phyloP scores from a whole-genome alignment of 2,113 vertebrate species.

The Monopterus albus region DNA sequence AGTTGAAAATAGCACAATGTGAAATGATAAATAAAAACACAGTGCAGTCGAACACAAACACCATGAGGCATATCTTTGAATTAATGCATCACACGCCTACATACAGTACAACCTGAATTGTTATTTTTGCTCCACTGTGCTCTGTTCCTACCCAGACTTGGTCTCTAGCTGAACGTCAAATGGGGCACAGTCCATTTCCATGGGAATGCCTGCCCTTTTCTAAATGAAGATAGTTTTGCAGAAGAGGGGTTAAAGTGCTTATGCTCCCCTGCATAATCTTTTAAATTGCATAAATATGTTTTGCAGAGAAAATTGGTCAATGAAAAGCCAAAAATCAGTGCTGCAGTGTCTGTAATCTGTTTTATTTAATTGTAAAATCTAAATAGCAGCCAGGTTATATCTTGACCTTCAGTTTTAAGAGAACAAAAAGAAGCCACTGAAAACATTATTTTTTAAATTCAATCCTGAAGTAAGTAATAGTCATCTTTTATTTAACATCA shows the following conservation, averaged over 20 bases:
- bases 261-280: background rate
- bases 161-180: background rate
- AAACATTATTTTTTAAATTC: background rate
- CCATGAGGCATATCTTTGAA: background rate
- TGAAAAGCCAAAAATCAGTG: conserved; percentile 1
- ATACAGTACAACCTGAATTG: background rate
- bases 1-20: background rate
- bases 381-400: background rate
- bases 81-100: background rate
- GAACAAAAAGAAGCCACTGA: background rate
- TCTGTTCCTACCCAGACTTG: background rate
- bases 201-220: conserved; percentile 16
- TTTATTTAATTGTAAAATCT: background rate
- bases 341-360: no score
- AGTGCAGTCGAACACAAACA: background rate
- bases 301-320: background rate
- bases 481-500: background rate
- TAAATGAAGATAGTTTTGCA: background rate
- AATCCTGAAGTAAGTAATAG: background rate
- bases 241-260: conserved; percentile 2
- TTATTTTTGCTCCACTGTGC: background rate
- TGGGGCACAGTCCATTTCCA: conserved; percentile 10
- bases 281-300: background rate
- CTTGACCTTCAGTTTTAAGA: background rate
- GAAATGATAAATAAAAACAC: background rate